Evolutionary conservation across 1,140 invertebrate species (phyloP).

Genomic region (Spodoptera frugiperda): DNA sequence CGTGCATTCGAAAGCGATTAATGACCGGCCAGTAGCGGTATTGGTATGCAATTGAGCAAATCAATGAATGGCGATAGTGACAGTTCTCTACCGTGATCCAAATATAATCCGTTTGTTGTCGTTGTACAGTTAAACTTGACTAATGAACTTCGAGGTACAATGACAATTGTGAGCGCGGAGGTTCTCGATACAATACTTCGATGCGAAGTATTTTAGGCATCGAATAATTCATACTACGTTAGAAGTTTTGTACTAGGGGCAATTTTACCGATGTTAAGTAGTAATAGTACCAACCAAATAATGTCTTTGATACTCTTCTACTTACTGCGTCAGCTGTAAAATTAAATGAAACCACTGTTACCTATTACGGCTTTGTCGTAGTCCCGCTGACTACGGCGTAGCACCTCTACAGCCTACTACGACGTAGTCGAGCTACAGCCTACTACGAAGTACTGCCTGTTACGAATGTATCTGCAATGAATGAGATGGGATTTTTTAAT

Average conservation of each 20-base stretch:
- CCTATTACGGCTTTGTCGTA: neutral
- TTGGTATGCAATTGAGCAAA: slow-evolving; percentile 61
- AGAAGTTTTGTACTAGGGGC: too few relatives aligned
- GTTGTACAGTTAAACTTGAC: slow-evolving; percentile 50
- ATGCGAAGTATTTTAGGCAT: too few relatives aligned
- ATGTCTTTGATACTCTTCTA: too few relatives aligned
- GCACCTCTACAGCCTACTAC: slow-evolving; percentile 27
- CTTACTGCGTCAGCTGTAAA: too few relatives aligned
- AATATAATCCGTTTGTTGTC: slow-evolving; percentile 52
- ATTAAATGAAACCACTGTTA: neutral
- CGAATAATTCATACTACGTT: too few relatives aligned
- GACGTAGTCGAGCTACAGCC: neutral
- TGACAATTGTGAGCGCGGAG: neutral
- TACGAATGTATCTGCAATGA: too few relatives aligned
- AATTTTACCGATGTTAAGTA: too few relatives aligned
- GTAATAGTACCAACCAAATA: too few relatives aligned
- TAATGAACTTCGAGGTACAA: slow-evolving; percentile 44
- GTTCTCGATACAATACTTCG: too few relatives aligned
- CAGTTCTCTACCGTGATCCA: slow-evolving; percentile 41
- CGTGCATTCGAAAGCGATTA: neutral
- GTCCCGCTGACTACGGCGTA: neutral
- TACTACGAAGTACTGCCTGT: neutral
- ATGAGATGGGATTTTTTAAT: too few relatives aligned
- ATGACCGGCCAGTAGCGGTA: slow-evolving; percentile 47
- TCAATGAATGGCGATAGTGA: slow-evolving; percentile 60